These are phyloP conservation scores for Siniperca chuatsi DNA, from an alignment of 2,113 vertebrate species.

Conservation along the genomic window DNA sequence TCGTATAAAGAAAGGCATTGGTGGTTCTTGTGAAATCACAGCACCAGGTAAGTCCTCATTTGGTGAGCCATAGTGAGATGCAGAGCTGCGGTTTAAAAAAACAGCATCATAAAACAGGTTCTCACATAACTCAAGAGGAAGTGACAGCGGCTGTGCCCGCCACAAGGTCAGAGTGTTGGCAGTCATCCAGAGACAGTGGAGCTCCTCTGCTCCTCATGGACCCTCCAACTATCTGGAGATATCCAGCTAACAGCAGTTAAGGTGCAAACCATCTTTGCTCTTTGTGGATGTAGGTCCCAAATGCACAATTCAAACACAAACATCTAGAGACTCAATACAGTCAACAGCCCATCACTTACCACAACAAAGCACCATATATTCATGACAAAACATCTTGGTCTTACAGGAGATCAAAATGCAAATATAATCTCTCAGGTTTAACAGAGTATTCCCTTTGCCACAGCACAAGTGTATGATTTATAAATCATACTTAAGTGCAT, in stretches of 20 bases:
- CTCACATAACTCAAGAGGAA: constrained; percentile 75
- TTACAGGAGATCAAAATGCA: constrained; percentile 62
- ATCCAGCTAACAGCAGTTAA: constrained; percentile 45
- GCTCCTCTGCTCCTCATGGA: constrained; percentile 55
- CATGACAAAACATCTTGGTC: constrained; percentile 60
- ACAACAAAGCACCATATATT: constrained; percentile 57
- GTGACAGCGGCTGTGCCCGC: constrained; percentile 62
- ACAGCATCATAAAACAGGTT: constrained; percentile 73
- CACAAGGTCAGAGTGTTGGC: constrained; percentile 79
- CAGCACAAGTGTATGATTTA: constrained; percentile 52
- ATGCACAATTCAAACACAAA: constrained; percentile 46
- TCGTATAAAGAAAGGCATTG: constrained; percentile 22
- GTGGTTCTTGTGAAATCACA: constrained; percentile 39
- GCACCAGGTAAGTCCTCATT: constrained; percentile 49
- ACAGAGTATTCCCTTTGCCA: constrained; percentile 45
- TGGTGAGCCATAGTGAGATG: constrained; percentile 35
- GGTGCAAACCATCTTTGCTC: constrained; percentile 57
- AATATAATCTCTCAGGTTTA: constrained; percentile 64
- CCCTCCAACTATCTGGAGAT: constrained; percentile 59
- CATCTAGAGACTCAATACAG: constrained; percentile 41
- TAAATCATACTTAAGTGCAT: constrained; percentile 60
- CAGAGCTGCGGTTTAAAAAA: constrained; percentile 59
- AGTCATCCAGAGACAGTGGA: constrained; percentile 63
- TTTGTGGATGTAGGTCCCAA: constrained; percentile 53
- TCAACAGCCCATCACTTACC: constrained; percentile 49